These are phyloP conservation scores for Cynodonichthys magdalenae DNA, from an alignment of 2,797 vertebrate species.

Conservation along the genomic window DNA sequence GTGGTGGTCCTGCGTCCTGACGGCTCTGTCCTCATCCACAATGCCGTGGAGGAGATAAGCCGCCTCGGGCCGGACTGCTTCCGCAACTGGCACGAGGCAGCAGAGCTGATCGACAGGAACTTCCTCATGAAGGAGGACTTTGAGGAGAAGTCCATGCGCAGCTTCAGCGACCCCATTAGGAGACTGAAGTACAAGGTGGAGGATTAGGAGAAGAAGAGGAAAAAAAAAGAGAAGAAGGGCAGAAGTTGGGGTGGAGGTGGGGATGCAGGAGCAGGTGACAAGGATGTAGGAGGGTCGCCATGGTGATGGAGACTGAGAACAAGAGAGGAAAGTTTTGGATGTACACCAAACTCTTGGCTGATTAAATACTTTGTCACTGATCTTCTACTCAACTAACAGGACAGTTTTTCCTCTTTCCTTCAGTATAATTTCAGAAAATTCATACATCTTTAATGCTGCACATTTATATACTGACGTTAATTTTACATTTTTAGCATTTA, in stretches of 20 bases:
- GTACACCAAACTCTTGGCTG: constrained; percentile 11
- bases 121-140: constrained; percentile 86
- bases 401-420: neutral
- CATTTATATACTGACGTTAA: too few species aligned
- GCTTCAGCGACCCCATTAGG: constrained; percentile 85
- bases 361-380: constrained; percentile 12
- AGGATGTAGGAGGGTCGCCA: constrained; percentile 24
- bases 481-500: too few species aligned
- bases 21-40: constrained; percentile 82
- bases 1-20: constrained; percentile 89
- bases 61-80: constrained; percentile 82
- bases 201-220: constrained; percentile 70
- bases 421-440: neutral
- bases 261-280: constrained; percentile 32
- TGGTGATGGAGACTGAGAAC: constrained; percentile 41
- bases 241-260: constrained; percentile 34
- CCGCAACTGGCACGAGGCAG: constrained; percentile 88
- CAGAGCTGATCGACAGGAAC: constrained; percentile 87
- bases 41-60: constrained; percentile 86
- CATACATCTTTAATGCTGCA: too few species aligned
- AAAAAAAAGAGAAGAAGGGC: constrained; percentile 36
- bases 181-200: constrained; percentile 83
- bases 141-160: constrained; percentile 78
- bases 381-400: neutral
- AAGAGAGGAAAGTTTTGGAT: constrained; percentile 7